Percentiles rank a stretch among this genome's conserved stretches.
Conservation (phyloP, 2,113 vertebrate genomes). For the Dinomys branickii region DNA sequence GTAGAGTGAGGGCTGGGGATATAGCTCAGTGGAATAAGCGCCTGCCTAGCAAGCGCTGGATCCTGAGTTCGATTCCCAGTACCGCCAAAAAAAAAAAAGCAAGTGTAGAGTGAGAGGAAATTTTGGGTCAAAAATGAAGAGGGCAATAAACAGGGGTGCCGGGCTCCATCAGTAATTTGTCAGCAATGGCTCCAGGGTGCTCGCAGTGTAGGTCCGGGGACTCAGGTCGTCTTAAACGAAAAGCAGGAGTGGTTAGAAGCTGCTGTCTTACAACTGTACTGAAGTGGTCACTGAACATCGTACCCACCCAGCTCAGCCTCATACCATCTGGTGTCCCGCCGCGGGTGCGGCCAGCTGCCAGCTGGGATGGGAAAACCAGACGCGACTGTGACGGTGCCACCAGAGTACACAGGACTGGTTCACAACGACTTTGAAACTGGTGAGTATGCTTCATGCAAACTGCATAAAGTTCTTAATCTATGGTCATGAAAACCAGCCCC, state of each 20-base stretch:
- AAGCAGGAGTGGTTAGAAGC: background rate
- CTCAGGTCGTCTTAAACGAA: background rate
- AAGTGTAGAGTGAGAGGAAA: background rate
- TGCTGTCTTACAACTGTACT: fast-evolving
- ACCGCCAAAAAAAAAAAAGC: too few species aligned
- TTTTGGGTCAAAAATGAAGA: background rate
- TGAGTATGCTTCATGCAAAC: background rate
- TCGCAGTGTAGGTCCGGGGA: fast-evolving
- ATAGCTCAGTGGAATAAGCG: too few species aligned
- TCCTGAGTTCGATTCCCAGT: too few species aligned
- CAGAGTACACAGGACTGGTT: background rate
- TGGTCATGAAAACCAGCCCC: background rate
- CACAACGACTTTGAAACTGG: background rate
- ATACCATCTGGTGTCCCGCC: fast-evolving
- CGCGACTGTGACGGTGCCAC: background rate
- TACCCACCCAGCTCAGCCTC: fast-evolving
- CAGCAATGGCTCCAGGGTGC: fast-evolving
- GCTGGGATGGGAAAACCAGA: background rate
- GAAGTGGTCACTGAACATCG: background rate
- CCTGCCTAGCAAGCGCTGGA: too few species aligned
- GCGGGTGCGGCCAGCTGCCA: fast-evolving
- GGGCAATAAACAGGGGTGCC: fast-evolving
- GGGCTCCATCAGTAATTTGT: background rate
- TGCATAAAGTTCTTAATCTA: background rate
- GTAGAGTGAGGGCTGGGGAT: too few species aligned